Evolutionary conservation across 2,797 vertebrate genomes (phyloP).

Genomic region (Paedocypris micromegethes): DNA sequence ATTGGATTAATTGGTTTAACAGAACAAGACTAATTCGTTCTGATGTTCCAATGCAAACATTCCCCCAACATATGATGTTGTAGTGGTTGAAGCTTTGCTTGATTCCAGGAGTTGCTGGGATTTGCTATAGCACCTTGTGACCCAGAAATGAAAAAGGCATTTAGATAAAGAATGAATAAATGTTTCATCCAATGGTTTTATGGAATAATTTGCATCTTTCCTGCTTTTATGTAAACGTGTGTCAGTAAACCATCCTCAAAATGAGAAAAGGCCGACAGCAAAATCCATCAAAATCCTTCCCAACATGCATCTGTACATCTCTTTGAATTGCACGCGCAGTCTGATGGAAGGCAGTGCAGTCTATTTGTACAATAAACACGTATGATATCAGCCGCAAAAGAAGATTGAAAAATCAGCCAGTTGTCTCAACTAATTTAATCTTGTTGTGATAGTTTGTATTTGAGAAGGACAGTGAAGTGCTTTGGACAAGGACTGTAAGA

Average conservation of each 20-base stretch:
- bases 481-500: conserved; percentile 12
- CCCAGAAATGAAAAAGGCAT: too few species aligned
- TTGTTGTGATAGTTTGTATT: conserved; percentile 14
- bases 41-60: too few species aligned
- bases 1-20: too few species aligned
- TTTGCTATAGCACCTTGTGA: too few species aligned
- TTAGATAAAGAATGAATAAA: too few species aligned
- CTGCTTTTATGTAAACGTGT: background rate
- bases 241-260: background rate
- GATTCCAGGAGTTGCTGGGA: too few species aligned
- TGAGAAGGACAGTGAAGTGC: conserved; percentile 19
- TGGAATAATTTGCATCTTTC: too few species aligned
- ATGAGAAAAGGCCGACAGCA: background rate
- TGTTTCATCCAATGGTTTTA: too few species aligned
- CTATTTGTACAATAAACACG: background rate
- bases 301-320: conserved; percentile 18
- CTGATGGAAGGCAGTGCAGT: background rate
- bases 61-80: too few species aligned
- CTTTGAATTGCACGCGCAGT: conserved; percentile 37
- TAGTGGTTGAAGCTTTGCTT: too few species aligned
- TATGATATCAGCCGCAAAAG: background rate
- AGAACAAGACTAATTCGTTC: too few species aligned
- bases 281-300: conserved; percentile 19
- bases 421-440: conserved; percentile 16
- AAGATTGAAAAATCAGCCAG: conserved; percentile 19